Conservation (phyloP, 1,140 invertebrate genomes). For the Eupristina koningsbergeri region DNA sequence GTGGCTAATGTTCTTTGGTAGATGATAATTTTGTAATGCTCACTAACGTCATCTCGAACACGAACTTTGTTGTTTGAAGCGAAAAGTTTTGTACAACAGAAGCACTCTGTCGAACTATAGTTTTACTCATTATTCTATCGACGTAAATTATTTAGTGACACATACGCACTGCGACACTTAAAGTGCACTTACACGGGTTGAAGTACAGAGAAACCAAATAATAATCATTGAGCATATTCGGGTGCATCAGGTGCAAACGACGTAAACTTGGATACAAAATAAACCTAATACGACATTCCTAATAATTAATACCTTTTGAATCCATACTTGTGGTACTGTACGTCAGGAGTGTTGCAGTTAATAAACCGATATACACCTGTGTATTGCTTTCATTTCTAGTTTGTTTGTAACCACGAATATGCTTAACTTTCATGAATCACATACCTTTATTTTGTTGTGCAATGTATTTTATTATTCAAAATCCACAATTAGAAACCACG, state of each 20-base stretch:
- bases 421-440: too few species aligned
- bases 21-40: not conserved
- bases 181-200: not conserved
- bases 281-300: too few species aligned
- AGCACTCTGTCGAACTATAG: not conserved
- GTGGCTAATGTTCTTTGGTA: not conserved
- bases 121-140: slow-evolving; percentile 11
- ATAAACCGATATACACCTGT: not conserved
- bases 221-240: slow-evolving; percentile 2
- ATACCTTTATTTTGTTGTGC: not conserved
- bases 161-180: not conserved
- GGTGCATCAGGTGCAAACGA: not conserved
- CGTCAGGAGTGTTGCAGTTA: not conserved
- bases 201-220: not conserved
- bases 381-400: not conserved
- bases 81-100: not conserved
- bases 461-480: too few species aligned
- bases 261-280: too few species aligned
- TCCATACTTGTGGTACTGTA: not conserved
- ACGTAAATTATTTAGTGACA: slow-evolving; percentile 28
- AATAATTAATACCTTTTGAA: not conserved
- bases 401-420: too few species aligned
- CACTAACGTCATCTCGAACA: not conserved
- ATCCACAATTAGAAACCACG: too few species aligned
- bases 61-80: not conserved